Conservation (phyloP, 2,113 vertebrate species). For the Gasterosteus nipponicus region DNA sequence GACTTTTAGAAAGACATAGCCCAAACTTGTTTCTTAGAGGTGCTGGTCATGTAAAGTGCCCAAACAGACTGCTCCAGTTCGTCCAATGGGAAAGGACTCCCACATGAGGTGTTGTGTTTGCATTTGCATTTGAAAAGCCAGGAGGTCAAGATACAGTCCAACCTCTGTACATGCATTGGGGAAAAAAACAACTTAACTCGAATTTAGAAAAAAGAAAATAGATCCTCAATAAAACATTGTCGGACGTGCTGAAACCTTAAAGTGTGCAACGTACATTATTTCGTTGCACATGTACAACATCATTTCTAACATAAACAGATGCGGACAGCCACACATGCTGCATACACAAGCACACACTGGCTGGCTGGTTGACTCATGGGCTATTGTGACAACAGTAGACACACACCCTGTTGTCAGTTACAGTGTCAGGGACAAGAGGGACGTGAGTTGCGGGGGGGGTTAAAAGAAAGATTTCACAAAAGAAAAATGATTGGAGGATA, state of each 20-base stretch:
- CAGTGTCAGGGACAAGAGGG: conserved; percentile 26
- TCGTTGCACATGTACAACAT: not conserved
- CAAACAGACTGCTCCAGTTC: conserved; percentile 5
- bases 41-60: not conserved
- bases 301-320: conserved; percentile 7
- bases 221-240: not conserved
- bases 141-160: conserved; percentile 10
- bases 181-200: conserved; percentile 7
- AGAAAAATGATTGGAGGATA: conserved; percentile 13
- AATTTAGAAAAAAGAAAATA: not conserved
- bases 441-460: conserved; percentile 18
- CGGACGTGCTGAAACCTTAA: not conserved
- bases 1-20: too few relatives aligned
- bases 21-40: too few relatives aligned
- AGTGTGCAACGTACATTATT: not conserved
- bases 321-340: conserved; percentile 25
- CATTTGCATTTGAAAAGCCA: conserved; percentile 3
- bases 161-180: not conserved
- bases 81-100: conserved; percentile 19
- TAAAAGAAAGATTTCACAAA: not conserved
- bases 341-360: not conserved
- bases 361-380: conserved; percentile 17
- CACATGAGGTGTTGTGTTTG: not conserved
- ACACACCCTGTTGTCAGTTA: conserved; percentile 57
- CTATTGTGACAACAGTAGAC: conserved; percentile 55